Conservation (phyloP, 2,113 vertebrate species). For the Phocoena sinus region DNA sequence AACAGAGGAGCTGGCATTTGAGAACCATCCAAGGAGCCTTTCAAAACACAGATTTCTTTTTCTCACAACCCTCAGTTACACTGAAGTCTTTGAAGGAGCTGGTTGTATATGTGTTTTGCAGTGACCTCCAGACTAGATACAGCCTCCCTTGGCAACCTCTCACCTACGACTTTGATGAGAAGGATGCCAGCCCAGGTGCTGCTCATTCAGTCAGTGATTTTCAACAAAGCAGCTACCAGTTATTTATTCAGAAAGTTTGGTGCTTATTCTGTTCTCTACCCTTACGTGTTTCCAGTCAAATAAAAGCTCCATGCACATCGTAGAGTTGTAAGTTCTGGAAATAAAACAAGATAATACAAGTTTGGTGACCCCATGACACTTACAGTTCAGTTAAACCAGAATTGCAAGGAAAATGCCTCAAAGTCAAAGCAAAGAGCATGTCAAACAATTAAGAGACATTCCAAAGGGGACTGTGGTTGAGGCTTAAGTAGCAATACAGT, state of each 20-base stretch:
- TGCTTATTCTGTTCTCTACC: fast-evolving
- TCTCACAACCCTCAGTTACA: fast-evolving
- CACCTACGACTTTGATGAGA: fast-evolving
- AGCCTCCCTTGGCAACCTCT: fast-evolving
- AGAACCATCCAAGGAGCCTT: background rate
- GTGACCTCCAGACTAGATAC: fast-evolving
- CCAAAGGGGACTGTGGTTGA: background rate
- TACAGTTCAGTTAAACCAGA: background rate
- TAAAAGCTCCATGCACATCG: background rate
- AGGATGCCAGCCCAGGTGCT: too few relatives aligned
- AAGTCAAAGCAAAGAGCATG: background rate
- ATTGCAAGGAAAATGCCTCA: background rate
- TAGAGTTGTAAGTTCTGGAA: background rate
- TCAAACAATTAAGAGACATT: background rate
- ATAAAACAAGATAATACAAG: background rate
- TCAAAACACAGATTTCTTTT: background rate
- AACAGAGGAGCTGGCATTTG: background rate
- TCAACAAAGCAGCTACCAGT: background rate
- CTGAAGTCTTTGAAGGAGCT: fast-evolving
- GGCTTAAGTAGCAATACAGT: background rate
- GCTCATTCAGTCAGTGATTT: too few relatives aligned
- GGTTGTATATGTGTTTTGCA: background rate
- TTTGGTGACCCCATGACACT: background rate
- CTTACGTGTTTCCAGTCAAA: background rate
- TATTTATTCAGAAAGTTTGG: background rate